Evolutionary conservation across 2,113 vertebrate genomes (phyloP).

Genomic region (Azemiops feae): DNA sequence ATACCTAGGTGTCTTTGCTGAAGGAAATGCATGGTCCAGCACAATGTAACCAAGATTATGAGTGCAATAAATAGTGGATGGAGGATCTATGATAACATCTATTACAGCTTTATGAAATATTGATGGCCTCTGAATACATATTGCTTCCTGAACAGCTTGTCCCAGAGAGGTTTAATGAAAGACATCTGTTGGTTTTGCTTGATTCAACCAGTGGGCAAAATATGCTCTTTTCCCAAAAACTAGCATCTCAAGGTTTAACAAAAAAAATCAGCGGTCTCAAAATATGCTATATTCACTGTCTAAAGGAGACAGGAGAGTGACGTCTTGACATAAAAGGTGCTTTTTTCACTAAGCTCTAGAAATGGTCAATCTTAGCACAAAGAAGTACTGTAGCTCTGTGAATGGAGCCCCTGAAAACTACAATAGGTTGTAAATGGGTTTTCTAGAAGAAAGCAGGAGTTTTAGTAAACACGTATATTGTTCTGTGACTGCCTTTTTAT

Average conservation of each 20-base stretch:
- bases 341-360: slow-evolving; percentile 25
- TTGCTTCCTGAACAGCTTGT: slow-evolving; percentile 65
- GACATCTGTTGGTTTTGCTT: slow-evolving; percentile 65
- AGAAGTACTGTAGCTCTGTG: slow-evolving; percentile 24
- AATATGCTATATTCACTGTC: slow-evolving; percentile 7
- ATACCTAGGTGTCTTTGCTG: slow-evolving; percentile 23
- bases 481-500: neutral
- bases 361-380: slow-evolving; percentile 39
- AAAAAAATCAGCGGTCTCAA: slow-evolving; percentile 4
- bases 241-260: slow-evolving; percentile 19
- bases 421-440: accelerated
- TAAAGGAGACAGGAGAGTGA: neutral
- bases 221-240: neutral
- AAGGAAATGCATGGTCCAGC: slow-evolving; percentile 27
- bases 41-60: slow-evolving; percentile 46
- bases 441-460: neutral
- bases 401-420: slow-evolving; percentile 10
- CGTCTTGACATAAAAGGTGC: neutral
- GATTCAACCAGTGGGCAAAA: slow-evolving; percentile 38
- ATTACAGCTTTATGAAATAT: slow-evolving; percentile 67
- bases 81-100: slow-evolving; percentile 67
- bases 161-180: slow-evolving; percentile 68
- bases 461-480: neutral
- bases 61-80: slow-evolving; percentile 61
- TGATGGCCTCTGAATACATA: slow-evolving; percentile 65